These are phyloP conservation scores for Physocephala rufipes DNA, from an alignment of 2,888 invertebrate genomes.

Conservation along the genomic window DNA sequence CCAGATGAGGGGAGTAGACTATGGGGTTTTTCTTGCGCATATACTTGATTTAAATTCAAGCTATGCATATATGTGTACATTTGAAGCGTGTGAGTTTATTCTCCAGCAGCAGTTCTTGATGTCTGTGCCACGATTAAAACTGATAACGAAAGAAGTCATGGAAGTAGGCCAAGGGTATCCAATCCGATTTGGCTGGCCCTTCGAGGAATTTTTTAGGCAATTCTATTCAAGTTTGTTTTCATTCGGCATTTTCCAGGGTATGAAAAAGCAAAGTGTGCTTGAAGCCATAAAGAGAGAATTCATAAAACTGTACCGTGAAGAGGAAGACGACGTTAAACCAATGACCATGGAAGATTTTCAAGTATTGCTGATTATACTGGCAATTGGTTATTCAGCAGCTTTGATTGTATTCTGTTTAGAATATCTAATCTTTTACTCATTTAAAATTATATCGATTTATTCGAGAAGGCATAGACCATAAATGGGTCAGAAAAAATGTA, in stretches of 20 bases:
- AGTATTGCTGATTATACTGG: slow-evolving; percentile 35
- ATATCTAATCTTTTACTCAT: background rate
- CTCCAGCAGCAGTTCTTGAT: slow-evolving; percentile 32
- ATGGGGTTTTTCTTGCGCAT: background rate
- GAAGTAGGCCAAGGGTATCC: background rate
- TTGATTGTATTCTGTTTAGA: slow-evolving; percentile 7
- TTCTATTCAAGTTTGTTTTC: slow-evolving; percentile 22
- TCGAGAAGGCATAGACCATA: no score
- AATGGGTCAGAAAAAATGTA: no score
- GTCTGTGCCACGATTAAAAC: slow-evolving; percentile 6
- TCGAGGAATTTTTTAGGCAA: slow-evolving; percentile 35
- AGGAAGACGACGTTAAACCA: slow-evolving; percentile 12
- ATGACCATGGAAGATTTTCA: slow-evolving; percentile 40
- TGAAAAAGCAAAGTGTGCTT: background rate
- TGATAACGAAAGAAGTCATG: background rate
- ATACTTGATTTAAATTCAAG: slow-evolving; percentile 15
- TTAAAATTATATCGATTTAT: background rate
- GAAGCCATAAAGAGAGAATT: slow-evolving; percentile 27
- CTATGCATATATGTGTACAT: slow-evolving; percentile 1
- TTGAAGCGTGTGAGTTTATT: slow-evolving; percentile 5
- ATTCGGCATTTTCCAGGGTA: slow-evolving; percentile 23
- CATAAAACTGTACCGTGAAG: slow-evolving; percentile 17
- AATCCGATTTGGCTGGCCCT: slow-evolving; percentile 19
- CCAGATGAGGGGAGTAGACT: background rate
- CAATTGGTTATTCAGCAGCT: slow-evolving; percentile 25